A percentile compares a stretch with the other conserved stretches of the same genome.
phyloP scores from a whole-genome alignment of 2,113 vertebrate genomes.

The Pagrus major region DNA sequence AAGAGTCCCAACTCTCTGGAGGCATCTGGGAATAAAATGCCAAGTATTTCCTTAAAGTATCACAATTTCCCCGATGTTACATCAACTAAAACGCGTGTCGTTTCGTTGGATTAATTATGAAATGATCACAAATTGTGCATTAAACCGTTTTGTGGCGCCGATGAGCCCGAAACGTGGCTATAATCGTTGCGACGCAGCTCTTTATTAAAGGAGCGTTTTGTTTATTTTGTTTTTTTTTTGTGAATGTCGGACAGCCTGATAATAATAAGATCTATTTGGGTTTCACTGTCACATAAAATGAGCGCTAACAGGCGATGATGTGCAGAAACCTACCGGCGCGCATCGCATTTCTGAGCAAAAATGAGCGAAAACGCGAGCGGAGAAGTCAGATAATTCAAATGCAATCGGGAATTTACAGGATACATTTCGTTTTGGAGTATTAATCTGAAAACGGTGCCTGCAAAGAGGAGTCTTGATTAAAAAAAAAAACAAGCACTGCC shows the following conservation, averaged over 20 bases:
- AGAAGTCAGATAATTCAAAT: constrained; percentile 54
- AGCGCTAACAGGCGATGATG: constrained; percentile 49
- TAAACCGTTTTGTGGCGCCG: constrained; percentile 13
- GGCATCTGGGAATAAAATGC: constrained; percentile 26
- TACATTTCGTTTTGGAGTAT: constrained; percentile 56
- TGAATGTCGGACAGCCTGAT: constrained; percentile 60
- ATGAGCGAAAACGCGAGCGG: constrained; percentile 39
- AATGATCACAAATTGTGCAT: constrained; percentile 18
- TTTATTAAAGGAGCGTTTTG: constrained; percentile 53
- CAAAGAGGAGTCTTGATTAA: constrained; percentile 86
- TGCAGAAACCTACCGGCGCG: constrained; percentile 49
- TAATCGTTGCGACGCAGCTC: constrained; percentile 36
- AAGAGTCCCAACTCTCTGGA: not conserved
- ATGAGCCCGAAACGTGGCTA: constrained; percentile 22
- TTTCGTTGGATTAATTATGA: constrained; percentile 52
- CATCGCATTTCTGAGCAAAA: constrained; percentile 30
- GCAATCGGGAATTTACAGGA: constrained; percentile 58
- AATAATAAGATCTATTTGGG: constrained; percentile 67
- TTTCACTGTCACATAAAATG: constrained; percentile 59
- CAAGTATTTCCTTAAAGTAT: constrained; percentile 20
- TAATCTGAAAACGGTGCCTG: constrained; percentile 67
- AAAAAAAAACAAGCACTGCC: constrained; percentile 86
- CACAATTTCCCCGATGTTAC: constrained; percentile 7
- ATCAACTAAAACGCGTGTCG: constrained; percentile 7
- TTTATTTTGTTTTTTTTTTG: too few relatives aligned